Conservation (phyloP, 1,140 invertebrate species). For the Forficula auricularia region DNA sequence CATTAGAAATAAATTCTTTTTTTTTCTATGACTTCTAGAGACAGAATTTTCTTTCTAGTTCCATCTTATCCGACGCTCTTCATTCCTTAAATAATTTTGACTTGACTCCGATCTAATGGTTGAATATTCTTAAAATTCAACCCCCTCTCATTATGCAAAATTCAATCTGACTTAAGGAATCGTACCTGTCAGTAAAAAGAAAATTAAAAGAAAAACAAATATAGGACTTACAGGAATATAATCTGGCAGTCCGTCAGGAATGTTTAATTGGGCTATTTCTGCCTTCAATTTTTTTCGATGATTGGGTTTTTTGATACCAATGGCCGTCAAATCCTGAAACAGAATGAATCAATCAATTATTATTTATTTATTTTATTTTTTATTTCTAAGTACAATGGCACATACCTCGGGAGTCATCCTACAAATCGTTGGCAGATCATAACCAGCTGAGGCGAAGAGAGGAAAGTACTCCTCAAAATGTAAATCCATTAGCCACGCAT, state of each 20-base stretch:
- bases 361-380: neutral
- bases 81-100: too few species aligned
- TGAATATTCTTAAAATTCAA: too few species aligned
- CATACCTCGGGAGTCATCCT: conserved; percentile 89
- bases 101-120: too few species aligned
- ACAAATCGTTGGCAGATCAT: conserved; percentile 92
- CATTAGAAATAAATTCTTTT: too few species aligned
- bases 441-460: conserved; percentile 85
- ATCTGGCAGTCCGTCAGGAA: conserved; percentile 81
- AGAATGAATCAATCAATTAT: conserved; percentile 6
- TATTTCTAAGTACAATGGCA: neutral
- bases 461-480: conserved; percentile 92
- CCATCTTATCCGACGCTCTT: too few species aligned
- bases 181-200: too few species aligned
- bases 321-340: conserved; percentile 45
- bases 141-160: too few species aligned
- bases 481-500: conserved; percentile 84
- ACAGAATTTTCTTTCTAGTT: too few species aligned
- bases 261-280: conserved; percentile 86
- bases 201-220: conserved; percentile 11
- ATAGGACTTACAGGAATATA: conserved; percentile 62
- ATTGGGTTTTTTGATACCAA: conserved; percentile 90
- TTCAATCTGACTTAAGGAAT: too few species aligned
- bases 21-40: too few species aligned
- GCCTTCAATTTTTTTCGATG: conserved; percentile 90